A percentile compares a stretch with the other conserved stretches of the same genome.
phyloP scores from a whole-genome alignment of 2,797 vertebrate species.

The Anolis apletophallus region DNA sequence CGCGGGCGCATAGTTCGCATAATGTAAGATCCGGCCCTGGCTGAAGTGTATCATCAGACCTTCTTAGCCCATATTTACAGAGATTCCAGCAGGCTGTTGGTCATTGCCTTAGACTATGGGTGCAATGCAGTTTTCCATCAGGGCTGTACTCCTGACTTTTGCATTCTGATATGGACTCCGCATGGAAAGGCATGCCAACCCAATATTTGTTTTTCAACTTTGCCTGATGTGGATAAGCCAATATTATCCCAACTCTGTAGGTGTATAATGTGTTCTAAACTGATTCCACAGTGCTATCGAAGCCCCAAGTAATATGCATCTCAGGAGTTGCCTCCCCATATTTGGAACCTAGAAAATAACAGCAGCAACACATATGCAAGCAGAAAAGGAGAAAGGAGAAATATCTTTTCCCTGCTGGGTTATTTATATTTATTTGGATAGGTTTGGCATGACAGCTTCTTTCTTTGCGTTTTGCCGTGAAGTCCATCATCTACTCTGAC shows the following conservation, averaged over 20 bases:
- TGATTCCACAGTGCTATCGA: not conserved
- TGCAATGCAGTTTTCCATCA: too few species aligned
- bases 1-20: too few species aligned
- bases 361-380: not conserved
- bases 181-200: too few species aligned
- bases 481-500: not conserved
- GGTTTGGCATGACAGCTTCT: slow-evolving; percentile 25
- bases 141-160: too few species aligned
- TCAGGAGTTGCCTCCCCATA: too few species aligned
- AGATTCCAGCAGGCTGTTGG: too few species aligned
- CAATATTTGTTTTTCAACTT: not conserved
- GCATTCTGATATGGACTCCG: too few species aligned
- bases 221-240: not conserved
- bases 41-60: too few species aligned
- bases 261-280: not conserved
- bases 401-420: not conserved
- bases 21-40: too few species aligned
- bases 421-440: slow-evolving; percentile 32
- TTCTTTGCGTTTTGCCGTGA: not conserved
- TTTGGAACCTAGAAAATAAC: not conserved
- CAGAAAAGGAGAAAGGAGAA: not conserved
- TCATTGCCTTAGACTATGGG: too few species aligned
- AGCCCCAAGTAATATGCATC: not conserved
- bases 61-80: too few species aligned
- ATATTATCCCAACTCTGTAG: not conserved